Conservation (phyloP, 2,113 vertebrate genomes). For the Sialia sialis region DNA sequence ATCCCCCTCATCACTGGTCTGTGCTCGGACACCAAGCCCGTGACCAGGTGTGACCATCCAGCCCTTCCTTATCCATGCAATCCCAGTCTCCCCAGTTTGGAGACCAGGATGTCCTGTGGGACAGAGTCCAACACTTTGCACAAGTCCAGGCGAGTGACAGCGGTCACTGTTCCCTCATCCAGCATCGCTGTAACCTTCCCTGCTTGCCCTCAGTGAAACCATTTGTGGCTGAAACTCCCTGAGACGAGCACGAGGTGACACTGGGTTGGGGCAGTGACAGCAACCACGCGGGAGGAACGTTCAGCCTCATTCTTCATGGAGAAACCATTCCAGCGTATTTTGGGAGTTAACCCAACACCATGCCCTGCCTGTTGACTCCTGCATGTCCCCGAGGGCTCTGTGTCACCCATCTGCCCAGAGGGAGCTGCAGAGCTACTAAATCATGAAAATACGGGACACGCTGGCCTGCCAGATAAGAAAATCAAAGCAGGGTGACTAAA, state of each 20-base stretch:
- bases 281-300: rapidly evolving
- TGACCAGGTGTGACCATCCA: not conserved
- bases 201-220: not conserved
- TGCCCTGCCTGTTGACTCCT: not conserved
- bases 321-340: rapidly evolving
- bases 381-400: not conserved
- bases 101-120: not conserved
- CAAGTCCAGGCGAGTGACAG: not conserved
- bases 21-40: rapidly evolving
- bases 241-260: not conserved
- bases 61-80: not conserved
- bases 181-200: rapidly evolving
- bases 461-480: slow-evolving; percentile 18
- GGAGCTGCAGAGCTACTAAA: not conserved
- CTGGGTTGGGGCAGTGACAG: not conserved
- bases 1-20: rapidly evolving
- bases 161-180: rapidly evolving
- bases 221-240: not conserved
- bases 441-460: not conserved
- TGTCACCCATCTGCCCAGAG: not conserved
- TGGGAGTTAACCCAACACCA: not conserved
- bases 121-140: rapidly evolving
- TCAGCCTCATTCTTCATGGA: not conserved
- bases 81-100: rapidly evolving
- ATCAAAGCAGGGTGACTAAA: not conserved